Base-by-base conservation (phyloP, 2,888 invertebrate species). In the Thymelicus lineola region DNA sequence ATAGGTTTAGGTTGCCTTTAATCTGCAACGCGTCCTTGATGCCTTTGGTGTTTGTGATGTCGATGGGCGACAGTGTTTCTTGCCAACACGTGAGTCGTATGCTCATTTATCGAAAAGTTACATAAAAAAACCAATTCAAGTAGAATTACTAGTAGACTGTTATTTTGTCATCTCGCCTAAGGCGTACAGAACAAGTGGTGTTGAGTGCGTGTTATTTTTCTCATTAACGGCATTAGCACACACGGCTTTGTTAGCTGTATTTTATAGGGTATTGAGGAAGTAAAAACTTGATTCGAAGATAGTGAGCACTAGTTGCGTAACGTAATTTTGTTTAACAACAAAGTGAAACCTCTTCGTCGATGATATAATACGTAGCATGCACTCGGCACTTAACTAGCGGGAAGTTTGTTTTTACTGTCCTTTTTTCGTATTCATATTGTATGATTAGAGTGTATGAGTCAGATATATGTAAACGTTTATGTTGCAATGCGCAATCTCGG, bases 281-380 rank as follows among this genome's bases (percentile, higher is more conserved):
- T 84, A 80, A 81, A 81, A 78, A 73, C 76, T 71, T 77, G 77
- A 82, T 80, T 76, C 80, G 79, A 77, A 82, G 77, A 80, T 78
- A 77, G 83, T 83, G 83, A 84, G 84, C 84, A 85, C 79, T 73
- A 77, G 79, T 91, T 91, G 82, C 86, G 83, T 85, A 88, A 91
- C 82, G 83, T 83, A 87, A 87, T 88, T 90, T 88, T 89, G 85
- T 91, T 90, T 89, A 87, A 90, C 88, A 88, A 86, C 86, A 85
- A 82, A 89, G 91, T 87, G 91, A 92, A 91, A 91, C 83, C 82
- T 85, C 81, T 79, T 58, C 58, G 65, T 66, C 73, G 85, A 82
- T 92, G 88, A 91, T 88, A 90, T 91, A 91, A 91, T 88, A 82
- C 79, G 77, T 71, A 74, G 71, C 76, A 70, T 70, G 70, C 64